These are phyloP conservation scores for Sphinx pinastri DNA, from an alignment of 2,888 invertebrate genomes.

Conservation along the genomic window DNA sequence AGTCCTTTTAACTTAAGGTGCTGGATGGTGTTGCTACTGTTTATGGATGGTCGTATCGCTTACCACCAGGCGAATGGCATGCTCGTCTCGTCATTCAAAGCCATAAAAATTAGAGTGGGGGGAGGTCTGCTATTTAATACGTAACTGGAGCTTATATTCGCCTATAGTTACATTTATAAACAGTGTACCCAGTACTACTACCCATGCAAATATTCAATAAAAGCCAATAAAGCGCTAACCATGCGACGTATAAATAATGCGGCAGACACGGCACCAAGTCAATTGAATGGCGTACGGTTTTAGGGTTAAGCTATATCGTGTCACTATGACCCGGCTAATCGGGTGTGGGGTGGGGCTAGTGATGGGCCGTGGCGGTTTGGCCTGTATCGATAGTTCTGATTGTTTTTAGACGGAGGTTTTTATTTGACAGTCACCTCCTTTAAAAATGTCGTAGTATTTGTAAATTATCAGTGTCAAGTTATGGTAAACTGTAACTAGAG, in stretches of 20 bases:
- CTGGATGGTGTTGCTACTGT: no score
- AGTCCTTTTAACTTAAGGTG: no score
- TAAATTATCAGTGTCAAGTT: no score
- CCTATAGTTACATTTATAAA: neutral
- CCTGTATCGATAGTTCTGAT: slow-evolving; percentile 33
- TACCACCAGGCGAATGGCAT: no score
- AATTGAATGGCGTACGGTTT: slow-evolving; percentile 45
- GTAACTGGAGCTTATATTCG: no score
- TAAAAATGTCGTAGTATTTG: no score
- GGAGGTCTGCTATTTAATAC: no score
- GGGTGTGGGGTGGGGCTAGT: slow-evolving; percentile 57
- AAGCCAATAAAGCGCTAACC: slow-evolving; percentile 18
- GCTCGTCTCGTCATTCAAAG: no score
- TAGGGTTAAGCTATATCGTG: slow-evolving; percentile 71
- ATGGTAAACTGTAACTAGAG: neutral
- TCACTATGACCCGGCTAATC: slow-evolving; percentile 73
- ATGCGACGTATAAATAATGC: slow-evolving; percentile 38
- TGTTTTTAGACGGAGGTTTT: neutral
- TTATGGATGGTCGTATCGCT: no score
- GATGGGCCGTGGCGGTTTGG: slow-evolving; percentile 44
- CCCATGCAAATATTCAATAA: slow-evolving; percentile 26
- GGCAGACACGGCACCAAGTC: slow-evolving; percentile 36
- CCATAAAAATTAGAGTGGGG: no score
- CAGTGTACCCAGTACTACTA: neutral
- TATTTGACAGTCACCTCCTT: neutral